Conservation (phyloP, 2,797 vertebrate species). For the Peromyscus nudipes region DNA sequence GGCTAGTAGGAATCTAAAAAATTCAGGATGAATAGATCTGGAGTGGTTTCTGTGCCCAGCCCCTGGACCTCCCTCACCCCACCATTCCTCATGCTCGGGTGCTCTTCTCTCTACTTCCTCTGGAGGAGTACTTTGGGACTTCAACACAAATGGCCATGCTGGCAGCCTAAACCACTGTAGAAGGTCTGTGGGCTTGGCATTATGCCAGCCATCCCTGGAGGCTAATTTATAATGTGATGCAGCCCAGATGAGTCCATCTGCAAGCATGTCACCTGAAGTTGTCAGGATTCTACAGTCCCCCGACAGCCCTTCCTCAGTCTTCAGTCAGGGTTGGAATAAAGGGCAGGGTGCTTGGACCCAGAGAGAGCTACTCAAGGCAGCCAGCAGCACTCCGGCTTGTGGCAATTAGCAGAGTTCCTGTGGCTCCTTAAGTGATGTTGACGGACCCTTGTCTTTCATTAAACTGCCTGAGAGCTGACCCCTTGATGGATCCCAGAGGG, state of each 20-base stretch:
- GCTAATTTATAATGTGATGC: conserved; percentile 48
- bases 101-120: conserved; percentile 7
- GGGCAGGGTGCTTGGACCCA: background rate
- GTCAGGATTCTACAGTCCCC: conserved; percentile 44
- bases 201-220: background rate
- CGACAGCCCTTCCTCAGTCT: conserved; percentile 52
- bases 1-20: background rate
- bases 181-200: conserved; percentile 29
- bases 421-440: conserved; percentile 80
- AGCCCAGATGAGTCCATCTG: background rate
- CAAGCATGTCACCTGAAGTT: conserved; percentile 51
- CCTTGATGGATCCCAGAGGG: conserved; percentile 84
- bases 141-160: background rate
- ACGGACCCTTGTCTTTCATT: conserved; percentile 87
- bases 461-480: conserved; percentile 85
- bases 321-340: conserved; percentile 41
- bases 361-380: conserved; percentile 42
- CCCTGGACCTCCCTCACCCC: background rate
- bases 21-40: background rate
- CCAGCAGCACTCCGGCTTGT: conserved; percentile 56
- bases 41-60: background rate
- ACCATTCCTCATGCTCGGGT: background rate
- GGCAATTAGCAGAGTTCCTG: conserved; percentile 84
- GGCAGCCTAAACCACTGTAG: background rate
- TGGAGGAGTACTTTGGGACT: conserved; percentile 19